Evolutionary conservation across 2,888 invertebrate species (phyloP).

Genomic region (Pammene fasciana): DNA sequence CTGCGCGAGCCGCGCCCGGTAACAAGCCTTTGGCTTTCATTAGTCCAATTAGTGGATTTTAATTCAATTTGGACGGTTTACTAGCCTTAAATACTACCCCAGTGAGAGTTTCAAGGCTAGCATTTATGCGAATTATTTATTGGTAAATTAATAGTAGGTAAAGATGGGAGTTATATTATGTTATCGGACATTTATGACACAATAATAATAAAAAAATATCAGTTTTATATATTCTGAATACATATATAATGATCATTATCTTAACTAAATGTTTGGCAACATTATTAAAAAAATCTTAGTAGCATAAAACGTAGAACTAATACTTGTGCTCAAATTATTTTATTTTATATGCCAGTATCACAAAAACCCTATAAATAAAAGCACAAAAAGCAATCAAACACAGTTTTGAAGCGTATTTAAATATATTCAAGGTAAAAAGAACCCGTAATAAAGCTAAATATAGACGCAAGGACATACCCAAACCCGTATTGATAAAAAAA

Average conservation of each 20-base stretch:
- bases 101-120: constrained; percentile 8
- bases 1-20: constrained; percentile 21
- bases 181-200: too few species aligned
- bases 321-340: too few species aligned
- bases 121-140: background rate
- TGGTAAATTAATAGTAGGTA: background rate
- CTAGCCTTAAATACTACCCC: constrained; percentile 9
- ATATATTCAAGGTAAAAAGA: background rate
- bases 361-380: background rate
- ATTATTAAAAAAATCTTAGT: too few species aligned
- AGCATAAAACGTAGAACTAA: too few species aligned
- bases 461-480: constrained; percentile 5
- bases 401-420: background rate
- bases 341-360: too few species aligned
- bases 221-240: too few species aligned
- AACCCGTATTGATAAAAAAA: background rate
- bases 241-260: too few species aligned
- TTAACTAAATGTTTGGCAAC: too few species aligned
- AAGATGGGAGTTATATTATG: too few species aligned
- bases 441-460: background rate
- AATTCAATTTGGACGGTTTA: constrained; percentile 32
- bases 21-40: constrained; percentile 34
- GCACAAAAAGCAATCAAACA: background rate
- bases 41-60: constrained; percentile 35
- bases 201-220: too few species aligned